Evolutionary conservation across 2,113 vertebrate genomes (phyloP).

Genomic region (Galbula dea): DNA sequence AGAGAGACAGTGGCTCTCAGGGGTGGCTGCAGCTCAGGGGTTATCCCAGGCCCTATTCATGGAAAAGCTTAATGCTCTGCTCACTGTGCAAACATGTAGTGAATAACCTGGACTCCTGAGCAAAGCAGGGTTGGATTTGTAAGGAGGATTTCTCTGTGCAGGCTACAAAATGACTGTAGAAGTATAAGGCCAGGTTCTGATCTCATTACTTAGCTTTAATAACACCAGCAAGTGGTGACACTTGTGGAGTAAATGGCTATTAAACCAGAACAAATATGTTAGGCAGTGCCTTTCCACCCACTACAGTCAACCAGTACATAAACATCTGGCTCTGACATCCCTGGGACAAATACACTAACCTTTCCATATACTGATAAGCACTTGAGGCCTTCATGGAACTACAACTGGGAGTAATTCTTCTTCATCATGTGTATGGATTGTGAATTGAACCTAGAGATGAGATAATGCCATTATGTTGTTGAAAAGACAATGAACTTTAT

Average conservation of each 20-base stretch:
- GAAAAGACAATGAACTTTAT: neutral
- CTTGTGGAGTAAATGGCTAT: neutral
- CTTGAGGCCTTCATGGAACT: neutral
- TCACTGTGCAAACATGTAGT: neutral
- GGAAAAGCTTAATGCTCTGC: neutral
- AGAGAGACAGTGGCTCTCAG: accelerated
- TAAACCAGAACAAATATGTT: neutral
- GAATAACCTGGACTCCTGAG: neutral
- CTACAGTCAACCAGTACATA: neutral
- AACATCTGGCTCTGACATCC: neutral
- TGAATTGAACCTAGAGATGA: neutral
- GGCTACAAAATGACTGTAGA: neutral
- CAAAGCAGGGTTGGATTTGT: neutral
- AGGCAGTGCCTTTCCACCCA: neutral
- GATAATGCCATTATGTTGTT: neutral
- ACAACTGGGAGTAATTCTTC: neutral
- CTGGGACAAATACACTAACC: neutral
- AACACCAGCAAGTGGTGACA: neutral
- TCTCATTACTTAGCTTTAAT: neutral
- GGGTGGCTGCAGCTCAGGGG: neutral
- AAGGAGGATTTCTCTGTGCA: neutral
- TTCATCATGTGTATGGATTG: neutral
- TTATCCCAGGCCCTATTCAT: neutral
- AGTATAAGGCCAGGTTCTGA: neutral
- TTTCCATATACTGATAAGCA: neutral